These are phyloP conservation scores for Cephus spinipes DNA, from an alignment of 2,888 invertebrate genomes.

Conservation along the genomic window DNA sequence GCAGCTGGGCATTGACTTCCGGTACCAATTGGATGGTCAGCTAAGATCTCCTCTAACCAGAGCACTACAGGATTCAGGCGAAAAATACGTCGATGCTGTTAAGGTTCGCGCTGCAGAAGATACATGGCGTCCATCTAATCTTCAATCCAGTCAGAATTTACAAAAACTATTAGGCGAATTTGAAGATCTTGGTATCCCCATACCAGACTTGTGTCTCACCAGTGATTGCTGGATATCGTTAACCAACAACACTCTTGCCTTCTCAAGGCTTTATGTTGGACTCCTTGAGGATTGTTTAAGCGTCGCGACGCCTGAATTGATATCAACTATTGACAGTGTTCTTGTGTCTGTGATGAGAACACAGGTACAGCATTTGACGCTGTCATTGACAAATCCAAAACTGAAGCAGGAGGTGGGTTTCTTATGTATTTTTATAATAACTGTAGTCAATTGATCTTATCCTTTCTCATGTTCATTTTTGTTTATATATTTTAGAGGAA, in stretches of 20 bases:
- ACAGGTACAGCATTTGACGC: conserved; percentile 76
- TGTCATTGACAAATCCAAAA: conserved; percentile 70
- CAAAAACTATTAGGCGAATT: conserved; percentile 53
- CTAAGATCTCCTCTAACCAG: conserved; percentile 81
- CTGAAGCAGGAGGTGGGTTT: conserved; percentile 69
- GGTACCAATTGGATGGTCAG: conserved; percentile 90
- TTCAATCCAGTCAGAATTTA: conserved; percentile 72
- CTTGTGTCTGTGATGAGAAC: conserved; percentile 80
- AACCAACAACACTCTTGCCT: conserved; percentile 84
- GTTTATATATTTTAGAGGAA: conserved; percentile 68
- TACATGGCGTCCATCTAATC: conserved; percentile 86
- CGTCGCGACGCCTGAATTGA: conserved; percentile 80
- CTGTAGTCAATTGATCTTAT: conserved; percentile 10
- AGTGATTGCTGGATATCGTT: conserved; percentile 80
- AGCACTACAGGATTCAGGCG: conserved; percentile 82
- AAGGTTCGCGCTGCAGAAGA: conserved; percentile 84
- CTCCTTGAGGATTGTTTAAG: conserved; percentile 82
- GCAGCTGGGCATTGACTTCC: conserved; percentile 84
- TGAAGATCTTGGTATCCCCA: conserved; percentile 55
- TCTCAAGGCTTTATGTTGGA: conserved; percentile 80
- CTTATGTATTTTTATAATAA: conserved; percentile 13
- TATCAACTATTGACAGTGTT: conserved; percentile 79
- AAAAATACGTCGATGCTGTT: conserved; percentile 85
- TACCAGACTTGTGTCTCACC: conserved; percentile 54
- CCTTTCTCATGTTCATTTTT: conserved; percentile 64